These are phyloP conservation scores for Ditylenchus dipsaci DNA, from an alignment of 1,140 invertebrate species.

Conservation along the genomic window DNA sequence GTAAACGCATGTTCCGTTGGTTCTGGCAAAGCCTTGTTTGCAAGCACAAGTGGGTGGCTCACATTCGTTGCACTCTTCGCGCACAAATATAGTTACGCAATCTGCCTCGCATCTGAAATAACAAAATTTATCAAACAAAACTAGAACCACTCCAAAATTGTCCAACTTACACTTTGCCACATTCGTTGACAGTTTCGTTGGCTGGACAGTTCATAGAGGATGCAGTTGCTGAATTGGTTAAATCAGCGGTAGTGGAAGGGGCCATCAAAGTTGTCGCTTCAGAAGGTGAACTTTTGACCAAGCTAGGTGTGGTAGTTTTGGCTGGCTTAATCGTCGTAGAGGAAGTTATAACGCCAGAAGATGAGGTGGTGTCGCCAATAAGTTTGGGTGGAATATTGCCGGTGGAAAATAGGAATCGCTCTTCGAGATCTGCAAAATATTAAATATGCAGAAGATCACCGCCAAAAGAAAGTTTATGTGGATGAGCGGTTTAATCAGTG, in stretches of 20 bases:
- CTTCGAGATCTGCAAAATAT: constrained; percentile 39
- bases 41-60: constrained; percentile 46
- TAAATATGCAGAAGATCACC: too few relatives aligned
- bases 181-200: constrained; percentile 56
- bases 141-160: too few relatives aligned
- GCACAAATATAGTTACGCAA: constrained; percentile 50
- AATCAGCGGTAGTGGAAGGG: neutral
- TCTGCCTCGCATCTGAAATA: constrained; percentile 48
- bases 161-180: constrained; percentile 33
- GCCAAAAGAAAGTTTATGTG: too few relatives aligned
- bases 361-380: neutral
- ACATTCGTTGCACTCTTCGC: constrained; percentile 50
- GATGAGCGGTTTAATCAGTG: too few relatives aligned
- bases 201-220: constrained; percentile 31
- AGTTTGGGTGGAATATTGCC: constrained; percentile 8
- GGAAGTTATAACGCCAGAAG: neutral
- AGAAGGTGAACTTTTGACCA: neutral
- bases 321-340: neutral
- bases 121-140: too few relatives aligned
- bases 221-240: neutral
- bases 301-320: too few relatives aligned
- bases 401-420: constrained; percentile 22
- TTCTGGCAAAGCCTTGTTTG: constrained; percentile 47
- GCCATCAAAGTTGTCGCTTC: neutral
- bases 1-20: constrained; percentile 51